Percentiles rank a stretch among this genome's conserved stretches.
These are phyloP conservation scores for Lepisosteus oculatus DNA, from an alignment of 2,113 vertebrate genomes.

Conservation along the genomic window DNA sequence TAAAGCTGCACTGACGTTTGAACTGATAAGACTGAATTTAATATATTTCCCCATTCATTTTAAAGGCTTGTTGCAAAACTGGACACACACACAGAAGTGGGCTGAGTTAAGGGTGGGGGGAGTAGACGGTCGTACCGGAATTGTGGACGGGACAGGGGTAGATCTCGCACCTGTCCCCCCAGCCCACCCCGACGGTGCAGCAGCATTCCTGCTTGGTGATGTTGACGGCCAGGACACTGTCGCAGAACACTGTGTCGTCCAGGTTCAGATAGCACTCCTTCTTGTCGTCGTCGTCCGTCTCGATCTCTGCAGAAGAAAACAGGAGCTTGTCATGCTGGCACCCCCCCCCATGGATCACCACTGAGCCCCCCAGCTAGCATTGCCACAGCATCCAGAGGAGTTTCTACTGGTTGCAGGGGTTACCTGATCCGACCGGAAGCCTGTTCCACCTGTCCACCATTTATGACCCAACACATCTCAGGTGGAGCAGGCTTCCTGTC, in stretches of 20 bases:
- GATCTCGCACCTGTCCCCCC: constrained; percentile 91
- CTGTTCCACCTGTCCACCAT: too few species aligned
- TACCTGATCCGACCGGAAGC: too few species aligned
- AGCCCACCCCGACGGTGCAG: constrained; percentile 86
- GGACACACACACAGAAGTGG: background rate
- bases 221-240: constrained; percentile 86
- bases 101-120: background rate
- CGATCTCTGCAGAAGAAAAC: constrained; percentile 57
- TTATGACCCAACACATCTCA: too few species aligned
- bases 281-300: constrained; percentile 67
- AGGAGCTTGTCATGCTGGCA: too few species aligned
- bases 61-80: background rate
- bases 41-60: background rate
- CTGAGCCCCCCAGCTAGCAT: too few species aligned
- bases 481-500: too few species aligned
- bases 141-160: constrained; percentile 84
- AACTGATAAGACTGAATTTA: too few species aligned
- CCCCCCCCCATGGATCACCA: too few species aligned
- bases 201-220: constrained; percentile 88
- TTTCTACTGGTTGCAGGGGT: too few species aligned
- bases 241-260: constrained; percentile 88
- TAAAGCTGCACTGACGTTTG: too few species aligned
- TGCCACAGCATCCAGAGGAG: too few species aligned
- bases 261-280: constrained; percentile 90
- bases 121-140: constrained; percentile 62